Conservation (phyloP, 2,888 invertebrate genomes). For the Lacanobia wlatinum region DNA sequence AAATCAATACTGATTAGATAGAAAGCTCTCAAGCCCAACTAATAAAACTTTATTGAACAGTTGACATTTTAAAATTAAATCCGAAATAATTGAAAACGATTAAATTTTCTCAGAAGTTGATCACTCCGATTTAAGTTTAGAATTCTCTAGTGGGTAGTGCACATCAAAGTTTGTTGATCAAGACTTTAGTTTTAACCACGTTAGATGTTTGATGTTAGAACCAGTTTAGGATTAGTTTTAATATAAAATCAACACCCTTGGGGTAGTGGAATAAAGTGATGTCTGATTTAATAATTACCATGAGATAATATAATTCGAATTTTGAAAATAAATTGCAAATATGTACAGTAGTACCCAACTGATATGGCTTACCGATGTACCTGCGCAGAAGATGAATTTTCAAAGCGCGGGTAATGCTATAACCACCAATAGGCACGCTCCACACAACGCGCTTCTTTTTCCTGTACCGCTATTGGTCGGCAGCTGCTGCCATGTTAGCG, state of each 20-base stretch:
- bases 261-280: background rate
- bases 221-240: conserved; percentile 26
- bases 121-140: conserved; percentile 20
- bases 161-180: conserved; percentile 33
- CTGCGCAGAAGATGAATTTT: too few relatives aligned
- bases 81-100: conserved; percentile 31
- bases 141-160: conserved; percentile 34
- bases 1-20: background rate
- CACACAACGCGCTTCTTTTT: too few relatives aligned
- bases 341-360: too few relatives aligned
- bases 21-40: background rate
- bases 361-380: too few relatives aligned
- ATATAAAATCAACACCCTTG: conserved; percentile 18
- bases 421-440: too few relatives aligned
- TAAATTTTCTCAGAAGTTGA: conserved; percentile 28
- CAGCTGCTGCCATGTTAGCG: too few relatives aligned
- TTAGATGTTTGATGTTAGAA: conserved; percentile 34
- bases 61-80: conserved; percentile 23
- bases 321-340: background rate
- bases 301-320: background rate
- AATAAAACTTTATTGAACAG: conserved; percentile 1
- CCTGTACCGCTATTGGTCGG: too few relatives aligned
- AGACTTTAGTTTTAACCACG: conserved; percentile 18
- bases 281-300: background rate
- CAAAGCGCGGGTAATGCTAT: too few relatives aligned